These are phyloP conservation scores for Brachionichthys hirsutus DNA, from an alignment of 2,113 vertebrate genomes.

Conservation along the genomic window DNA sequence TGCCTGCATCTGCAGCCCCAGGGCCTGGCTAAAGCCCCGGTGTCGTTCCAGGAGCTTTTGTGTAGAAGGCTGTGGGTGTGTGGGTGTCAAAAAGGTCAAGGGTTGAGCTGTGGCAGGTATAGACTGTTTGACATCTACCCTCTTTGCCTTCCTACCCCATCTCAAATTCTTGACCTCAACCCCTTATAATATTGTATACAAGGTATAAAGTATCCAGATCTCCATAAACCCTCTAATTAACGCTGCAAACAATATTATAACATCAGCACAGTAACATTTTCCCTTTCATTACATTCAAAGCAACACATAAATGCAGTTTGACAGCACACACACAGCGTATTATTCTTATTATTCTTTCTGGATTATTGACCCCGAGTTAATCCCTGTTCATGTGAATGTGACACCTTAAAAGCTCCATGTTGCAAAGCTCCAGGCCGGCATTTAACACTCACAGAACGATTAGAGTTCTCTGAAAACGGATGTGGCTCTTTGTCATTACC, in stretches of 20 bases:
- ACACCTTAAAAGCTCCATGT: not conserved
- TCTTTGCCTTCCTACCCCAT: slow-evolving; percentile 8
- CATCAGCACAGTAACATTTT: slow-evolving; percentile 27
- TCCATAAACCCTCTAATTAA: slow-evolving; percentile 37
- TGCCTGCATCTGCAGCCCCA: slow-evolving; percentile 30
- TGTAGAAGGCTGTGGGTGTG: slow-evolving; percentile 30
- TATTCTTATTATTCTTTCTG: too few species aligned
- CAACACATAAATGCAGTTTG: slow-evolving; percentile 2
- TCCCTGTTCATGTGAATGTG: too few species aligned
- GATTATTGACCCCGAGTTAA: too few species aligned
- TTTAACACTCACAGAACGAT: slow-evolving; percentile 3
- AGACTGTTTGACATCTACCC: slow-evolving; percentile 35
- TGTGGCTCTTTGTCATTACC: slow-evolving; percentile 18
- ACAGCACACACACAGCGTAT: slow-evolving; percentile 1
- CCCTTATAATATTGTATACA: slow-evolving; percentile 21
- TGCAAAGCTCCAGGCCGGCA: slow-evolving; percentile 4
- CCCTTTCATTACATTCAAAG: slow-evolving; percentile 9
- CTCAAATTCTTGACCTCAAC: slow-evolving; percentile 50
- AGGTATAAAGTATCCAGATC: slow-evolving; percentile 21
- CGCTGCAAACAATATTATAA: slow-evolving; percentile 34
- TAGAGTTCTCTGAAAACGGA: slow-evolving; percentile 10
- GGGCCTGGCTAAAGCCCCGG: too few species aligned
- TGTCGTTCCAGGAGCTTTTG: slow-evolving; percentile 25
- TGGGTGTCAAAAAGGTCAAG: slow-evolving; percentile 47
- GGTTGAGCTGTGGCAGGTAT: slow-evolving; percentile 43